Evolutionary conservation across 2,888 invertebrate species (phyloP), one percentile per base, ranked within the genome.

Genomic region (Pocota personata): DNA sequence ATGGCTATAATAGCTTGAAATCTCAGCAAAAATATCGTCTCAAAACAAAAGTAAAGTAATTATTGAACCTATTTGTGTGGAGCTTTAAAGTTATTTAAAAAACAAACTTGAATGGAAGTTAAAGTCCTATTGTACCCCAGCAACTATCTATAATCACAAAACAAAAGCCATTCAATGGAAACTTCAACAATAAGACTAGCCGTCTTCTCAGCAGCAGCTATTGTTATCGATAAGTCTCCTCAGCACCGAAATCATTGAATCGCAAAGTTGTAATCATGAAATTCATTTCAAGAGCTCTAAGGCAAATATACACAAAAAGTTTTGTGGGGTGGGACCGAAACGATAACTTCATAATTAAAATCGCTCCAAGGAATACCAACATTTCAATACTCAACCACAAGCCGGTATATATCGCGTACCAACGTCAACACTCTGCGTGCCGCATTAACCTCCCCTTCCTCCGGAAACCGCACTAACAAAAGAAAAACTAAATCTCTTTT

Each of bases 291-390:
- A 24, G 21, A 40, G 37, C 57, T 43, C 37, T 4, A 14, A 40
- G 27, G n/a, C 46, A 60, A 30, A 58, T n/a, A 14, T 19, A 58
- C 16, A 48, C 46, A 21, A 55, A 75, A 64, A 32, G 32, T 43
- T n/a, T 1, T 5, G 10, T 4, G 0, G 3, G 3, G 32, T 12
- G 6, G 14, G 10, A 19, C 8, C 12, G 48, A 72, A 80, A 60
- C 67, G 52, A 80, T 80, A 80, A 67, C 80, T 80, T 80, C 46
- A 75, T 80, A 75, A 80, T 80, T 80, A 80, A 80, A 80, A 80
- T 43, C 50, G 58, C 66, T 43, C 32, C 32, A 37, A 40, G 82
- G 60, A 67, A 67, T 60, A 64, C 43, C 12, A 66, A 72, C 58
- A 76, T 76, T 76, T 58, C 58, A 72, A 72, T 60, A 48, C 37